Percentiles rank a stretch among this genome's conserved stretches.
phyloP scores from a whole-genome alignment of 2,113 vertebrate genomes.

The Heteronetta atricapilla region DNA sequence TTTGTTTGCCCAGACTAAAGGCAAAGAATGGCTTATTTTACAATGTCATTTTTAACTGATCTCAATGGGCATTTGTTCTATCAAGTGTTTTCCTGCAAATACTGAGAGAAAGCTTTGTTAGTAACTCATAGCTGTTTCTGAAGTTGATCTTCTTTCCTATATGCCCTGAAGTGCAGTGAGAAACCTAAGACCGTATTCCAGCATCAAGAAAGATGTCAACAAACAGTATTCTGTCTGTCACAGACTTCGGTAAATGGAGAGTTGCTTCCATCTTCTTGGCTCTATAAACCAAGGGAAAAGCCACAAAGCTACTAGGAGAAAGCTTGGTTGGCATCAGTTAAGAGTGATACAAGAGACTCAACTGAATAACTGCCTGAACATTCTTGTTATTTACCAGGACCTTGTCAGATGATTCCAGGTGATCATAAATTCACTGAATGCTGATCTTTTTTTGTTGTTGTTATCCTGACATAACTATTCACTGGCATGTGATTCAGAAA shows the following conservation, averaged over 20 bases:
- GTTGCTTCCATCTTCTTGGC: neutral
- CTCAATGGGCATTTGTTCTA: neutral
- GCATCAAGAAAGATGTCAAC: neutral
- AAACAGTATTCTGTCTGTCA: neutral
- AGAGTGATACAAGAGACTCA: neutral
- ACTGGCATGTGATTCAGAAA: conserved; percentile 50
- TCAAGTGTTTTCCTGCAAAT: neutral
- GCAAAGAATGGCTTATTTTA: neutral
- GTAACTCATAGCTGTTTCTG: neutral
- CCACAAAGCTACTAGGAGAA: neutral
- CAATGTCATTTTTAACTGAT: conserved; percentile 7
- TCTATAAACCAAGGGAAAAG: neutral
- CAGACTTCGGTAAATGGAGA: neutral
- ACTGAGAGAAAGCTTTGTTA: conserved; percentile 21
- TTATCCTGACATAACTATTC: neutral
- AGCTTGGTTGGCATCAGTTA: neutral
- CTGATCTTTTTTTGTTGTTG: neutral
- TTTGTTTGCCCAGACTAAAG: conserved; percentile 13
- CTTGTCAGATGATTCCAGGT: neutral
- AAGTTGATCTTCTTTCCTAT: neutral
- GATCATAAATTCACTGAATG: neutral
- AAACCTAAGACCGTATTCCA: neutral
- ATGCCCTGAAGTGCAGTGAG: neutral
- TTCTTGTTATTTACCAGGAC: neutral
- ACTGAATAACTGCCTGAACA: neutral